phyloP scores from a whole-genome alignment of 2,797 vertebrate genomes.

The Eidolon dupreanum region DNA sequence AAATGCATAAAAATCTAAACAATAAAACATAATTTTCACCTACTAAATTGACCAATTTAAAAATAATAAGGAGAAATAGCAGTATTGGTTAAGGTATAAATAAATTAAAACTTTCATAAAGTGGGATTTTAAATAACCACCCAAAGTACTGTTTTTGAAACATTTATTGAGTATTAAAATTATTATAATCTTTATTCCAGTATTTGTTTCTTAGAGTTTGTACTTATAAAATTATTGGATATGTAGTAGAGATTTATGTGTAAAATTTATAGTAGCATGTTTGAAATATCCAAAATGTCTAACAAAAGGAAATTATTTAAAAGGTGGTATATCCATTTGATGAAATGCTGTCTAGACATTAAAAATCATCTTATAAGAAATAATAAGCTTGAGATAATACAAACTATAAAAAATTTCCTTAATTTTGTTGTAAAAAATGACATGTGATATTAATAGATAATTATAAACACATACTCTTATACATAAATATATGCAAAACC shows the following conservation, averaged over 20 bases:
- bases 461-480: neutral
- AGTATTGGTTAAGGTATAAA: neutral
- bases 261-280: neutral
- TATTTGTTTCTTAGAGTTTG: neutral
- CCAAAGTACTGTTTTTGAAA: neutral
- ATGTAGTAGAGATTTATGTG: neutral
- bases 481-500: neutral
- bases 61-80: neutral
- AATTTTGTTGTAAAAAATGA: neutral
- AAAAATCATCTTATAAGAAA: neutral
- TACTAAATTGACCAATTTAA: neutral
- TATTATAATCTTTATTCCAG: neutral
- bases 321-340: neutral
- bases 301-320: neutral
- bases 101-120: neutral
- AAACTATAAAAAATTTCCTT: neutral
- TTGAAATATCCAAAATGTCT: neutral
- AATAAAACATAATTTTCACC: neutral
- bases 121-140: neutral
- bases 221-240: neutral
- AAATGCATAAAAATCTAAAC: conserved; percentile 13
- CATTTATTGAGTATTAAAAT: neutral
- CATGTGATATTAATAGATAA: neutral
- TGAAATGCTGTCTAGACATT: neutral
- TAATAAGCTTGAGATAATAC: neutral